Evolutionary conservation across 2,888 invertebrate species (phyloP), one percentile per base, ranked within the genome.

Genomic region (Caenorhabditis sp.): DNA sequence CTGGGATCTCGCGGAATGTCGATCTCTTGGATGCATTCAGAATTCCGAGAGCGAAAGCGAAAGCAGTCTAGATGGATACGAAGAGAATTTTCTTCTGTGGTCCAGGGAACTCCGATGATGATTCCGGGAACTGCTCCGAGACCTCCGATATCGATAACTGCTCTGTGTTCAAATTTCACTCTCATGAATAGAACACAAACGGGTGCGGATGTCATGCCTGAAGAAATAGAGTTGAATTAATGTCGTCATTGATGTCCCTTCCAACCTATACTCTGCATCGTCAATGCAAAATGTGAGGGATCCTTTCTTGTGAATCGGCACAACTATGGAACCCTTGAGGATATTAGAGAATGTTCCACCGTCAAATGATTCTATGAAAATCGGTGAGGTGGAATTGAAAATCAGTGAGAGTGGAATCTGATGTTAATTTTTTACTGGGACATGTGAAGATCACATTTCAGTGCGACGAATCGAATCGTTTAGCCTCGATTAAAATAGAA

Each of bases 71-170:
- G 20, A 89, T 84, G 2, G 88, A 85, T 13, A 89, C 89, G 74
- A 89, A 89, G 20, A 85, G 70, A 87, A 89, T 89, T 66, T 89
- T 89, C 80, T 89, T 89, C 63, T 82, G 75, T 0, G 85, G 73
- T 0, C 84, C 56, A 66, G 39, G 78, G 71, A 35, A 89, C 80
- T 5, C 89, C 89, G 35, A 89, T 46, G 15, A 89, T 80, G 24
- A 85, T 74, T 4, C 89, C 89, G 2, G 84, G 81, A 17, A 85
- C 65, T 0, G 86, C 85, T 7, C 89, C 89, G 15, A 83, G 43
- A 9, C 83, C 75, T 8, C 83, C 81, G 35, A 87, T n/a, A n/a
- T n/a, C 73, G 13, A 83, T 59, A 24, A 89, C 82, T 1, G 88
- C 83, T 15, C 81, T 53, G 71, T 82, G 80, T 58, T 86, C 86